phyloP scores from a whole-genome alignment of 2,113 vertebrate species.

The Marmota flaviventris region DNA sequence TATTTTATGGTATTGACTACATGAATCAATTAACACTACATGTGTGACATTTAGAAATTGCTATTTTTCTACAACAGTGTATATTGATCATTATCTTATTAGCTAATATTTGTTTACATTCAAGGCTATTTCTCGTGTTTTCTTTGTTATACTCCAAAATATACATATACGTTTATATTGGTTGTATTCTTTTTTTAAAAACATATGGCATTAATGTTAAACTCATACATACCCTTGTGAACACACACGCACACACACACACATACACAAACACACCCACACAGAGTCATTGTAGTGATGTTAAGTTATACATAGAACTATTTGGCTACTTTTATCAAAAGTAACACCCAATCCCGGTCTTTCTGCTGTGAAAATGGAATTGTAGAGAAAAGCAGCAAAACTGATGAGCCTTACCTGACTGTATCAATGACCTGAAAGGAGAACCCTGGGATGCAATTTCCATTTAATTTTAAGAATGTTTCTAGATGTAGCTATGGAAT shows the following conservation, averaged over 20 bases:
- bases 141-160: not conserved
- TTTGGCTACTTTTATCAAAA: slow-evolving; percentile 25
- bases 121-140: not conserved
- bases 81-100: not conserved
- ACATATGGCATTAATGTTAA: too few species aligned
- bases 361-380: not conserved
- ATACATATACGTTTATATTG: not conserved
- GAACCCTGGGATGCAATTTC: not conserved
- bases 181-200: not conserved
- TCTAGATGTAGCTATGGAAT: not conserved
- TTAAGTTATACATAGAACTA: not conserved
- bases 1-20: not conserved
- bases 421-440: not conserved
- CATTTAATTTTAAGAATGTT: not conserved
- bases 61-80: not conserved
- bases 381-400: not conserved
- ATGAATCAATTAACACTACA: not conserved
- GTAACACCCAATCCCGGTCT: not conserved
- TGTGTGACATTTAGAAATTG: not conserved
- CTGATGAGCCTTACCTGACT: not conserved
- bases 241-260: not conserved
- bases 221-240: too few species aligned
- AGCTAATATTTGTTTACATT: not conserved
- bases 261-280: not conserved
- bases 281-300: not conserved